A percentile compares a stretch with the other conserved stretches of the same genome.
These are phyloP conservation scores for Orestias chungarensis DNA, from an alignment of 2,797 vertebrate genomes.

Conservation along the genomic window DNA sequence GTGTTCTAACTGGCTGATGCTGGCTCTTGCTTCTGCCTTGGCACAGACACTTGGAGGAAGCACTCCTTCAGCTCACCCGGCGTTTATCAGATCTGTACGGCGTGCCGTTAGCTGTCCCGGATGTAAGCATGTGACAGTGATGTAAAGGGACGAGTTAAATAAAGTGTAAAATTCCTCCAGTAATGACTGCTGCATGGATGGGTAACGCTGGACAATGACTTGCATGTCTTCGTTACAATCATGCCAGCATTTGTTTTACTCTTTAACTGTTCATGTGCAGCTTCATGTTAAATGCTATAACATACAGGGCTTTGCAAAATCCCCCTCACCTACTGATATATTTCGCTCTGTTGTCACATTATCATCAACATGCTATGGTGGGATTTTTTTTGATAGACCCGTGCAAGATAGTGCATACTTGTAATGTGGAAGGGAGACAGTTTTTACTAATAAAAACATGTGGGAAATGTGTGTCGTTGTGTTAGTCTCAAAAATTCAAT, in stretches of 20 bases:
- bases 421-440: background rate
- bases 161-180: slow-evolving; percentile 85
- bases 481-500: background rate
- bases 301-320: slow-evolving; percentile 45
- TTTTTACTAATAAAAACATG: too few relatives aligned
- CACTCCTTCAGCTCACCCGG: slow-evolving; percentile 61
- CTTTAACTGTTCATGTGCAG: slow-evolving; percentile 64
- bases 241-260: slow-evolving; percentile 70
- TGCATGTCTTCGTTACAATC: slow-evolving; percentile 70
- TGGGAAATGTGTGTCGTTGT: too few relatives aligned
- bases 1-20: slow-evolving; percentile 74
- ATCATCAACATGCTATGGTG: too few relatives aligned
- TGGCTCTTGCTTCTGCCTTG: slow-evolving; percentile 55
- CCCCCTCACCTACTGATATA: background rate
- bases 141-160: slow-evolving; percentile 81
- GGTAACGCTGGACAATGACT: slow-evolving; percentile 66
- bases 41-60: slow-evolving; percentile 55
- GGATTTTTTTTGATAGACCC: background rate
- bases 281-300: slow-evolving; percentile 60
- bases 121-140: slow-evolving; percentile 72
- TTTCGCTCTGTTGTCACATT: background rate
- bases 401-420: background rate
- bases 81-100: slow-evolving; percentile 71
- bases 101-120: slow-evolving; percentile 57
- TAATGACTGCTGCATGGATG: slow-evolving; percentile 76